Evolutionary conservation across 2,113 vertebrate species (phyloP).

Genomic region (Oxygymnocypris stewartii): DNA sequence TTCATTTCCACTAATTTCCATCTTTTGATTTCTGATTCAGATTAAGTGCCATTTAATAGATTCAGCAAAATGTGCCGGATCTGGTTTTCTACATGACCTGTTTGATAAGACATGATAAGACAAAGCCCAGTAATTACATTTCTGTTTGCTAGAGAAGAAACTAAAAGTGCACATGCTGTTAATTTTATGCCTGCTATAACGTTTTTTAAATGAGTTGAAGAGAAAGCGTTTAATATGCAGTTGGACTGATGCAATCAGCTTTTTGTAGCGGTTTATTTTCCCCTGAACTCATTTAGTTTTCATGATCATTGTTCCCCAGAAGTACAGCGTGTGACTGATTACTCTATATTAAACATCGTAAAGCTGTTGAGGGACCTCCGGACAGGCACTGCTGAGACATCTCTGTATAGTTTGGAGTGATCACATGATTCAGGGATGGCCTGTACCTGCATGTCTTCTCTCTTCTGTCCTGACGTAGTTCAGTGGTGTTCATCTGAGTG

Average conservation of each 20-base stretch:
- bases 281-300: slow-evolving; percentile 26
- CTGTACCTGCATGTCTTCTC: background rate
- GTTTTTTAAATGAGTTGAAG: slow-evolving; percentile 4
- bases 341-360: background rate
- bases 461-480: background rate
- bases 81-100: slow-evolving; percentile 18
- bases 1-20: background rate
- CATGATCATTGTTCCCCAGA: slow-evolving; percentile 18
- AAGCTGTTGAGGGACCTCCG: background rate
- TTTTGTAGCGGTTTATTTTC: slow-evolving; percentile 15
- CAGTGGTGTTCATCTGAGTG: too few relatives aligned
- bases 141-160: background rate
- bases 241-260: slow-evolving; percentile 19
- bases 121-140: slow-evolving; percentile 16
- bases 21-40: background rate
- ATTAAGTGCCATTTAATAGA: background rate
- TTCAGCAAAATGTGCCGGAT: background rate
- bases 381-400: background rate
- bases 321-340: background rate
- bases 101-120: slow-evolving; percentile 24
- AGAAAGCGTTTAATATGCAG: background rate
- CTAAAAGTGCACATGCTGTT: background rate
- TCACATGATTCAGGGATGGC: background rate
- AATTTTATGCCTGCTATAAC: slow-evolving; percentile 8
- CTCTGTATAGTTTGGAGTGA: background rate